Percentiles rank a stretch among this genome's conserved stretches.
Evolutionary conservation across 2,888 invertebrate genomes (phyloP).

Genomic region (Eurytoma californica): DNA sequence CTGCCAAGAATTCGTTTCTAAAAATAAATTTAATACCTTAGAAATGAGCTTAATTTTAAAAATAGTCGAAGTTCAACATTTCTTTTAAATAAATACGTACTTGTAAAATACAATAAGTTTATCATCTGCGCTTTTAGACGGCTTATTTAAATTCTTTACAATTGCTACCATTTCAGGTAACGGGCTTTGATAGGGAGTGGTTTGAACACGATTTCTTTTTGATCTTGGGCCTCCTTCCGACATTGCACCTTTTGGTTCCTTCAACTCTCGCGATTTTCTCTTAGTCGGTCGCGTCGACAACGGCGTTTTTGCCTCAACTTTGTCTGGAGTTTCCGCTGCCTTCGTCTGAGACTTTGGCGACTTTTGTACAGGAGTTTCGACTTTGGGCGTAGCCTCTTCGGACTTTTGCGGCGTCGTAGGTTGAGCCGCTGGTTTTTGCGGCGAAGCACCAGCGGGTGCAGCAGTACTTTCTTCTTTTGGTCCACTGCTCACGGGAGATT

Average conservation of each 20-base stretch:
- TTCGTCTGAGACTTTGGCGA: slow-evolving; percentile 37
- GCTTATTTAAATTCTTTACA: slow-evolving; percentile 83
- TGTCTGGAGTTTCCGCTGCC: slow-evolving; percentile 49
- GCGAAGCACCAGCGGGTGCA: slow-evolving; percentile 17
- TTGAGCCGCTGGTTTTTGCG: slow-evolving; percentile 27
- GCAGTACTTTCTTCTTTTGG: slow-evolving; percentile 62
- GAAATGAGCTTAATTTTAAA: not conserved
- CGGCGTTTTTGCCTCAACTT: slow-evolving; percentile 46
- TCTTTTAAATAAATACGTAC: slow-evolving; percentile 70
- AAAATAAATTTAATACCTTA: slow-evolving; percentile 63
- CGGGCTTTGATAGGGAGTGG: slow-evolving; percentile 89
- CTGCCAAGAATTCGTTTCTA: slow-evolving; percentile 92
- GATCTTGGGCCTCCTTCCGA: slow-evolving; percentile 74
- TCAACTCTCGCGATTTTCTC: slow-evolving; percentile 70
- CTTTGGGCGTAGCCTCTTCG: slow-evolving; percentile 53
- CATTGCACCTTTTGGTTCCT: slow-evolving; percentile 67
- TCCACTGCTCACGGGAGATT: slow-evolving; percentile 62
- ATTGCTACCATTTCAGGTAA: slow-evolving; percentile 88
- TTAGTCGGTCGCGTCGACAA: slow-evolving; percentile 63
- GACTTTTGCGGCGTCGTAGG: slow-evolving; percentile 53
- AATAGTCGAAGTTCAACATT: not conserved
- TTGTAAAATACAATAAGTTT: slow-evolving; percentile 92
- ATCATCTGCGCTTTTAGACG: slow-evolving; percentile 82
- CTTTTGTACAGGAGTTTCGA: slow-evolving; percentile 58
- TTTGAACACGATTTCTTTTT: slow-evolving; percentile 80